phyloP scores from a whole-genome alignment of 1,140 invertebrate genomes.

The Rhyzopertha dominica region DNA sequence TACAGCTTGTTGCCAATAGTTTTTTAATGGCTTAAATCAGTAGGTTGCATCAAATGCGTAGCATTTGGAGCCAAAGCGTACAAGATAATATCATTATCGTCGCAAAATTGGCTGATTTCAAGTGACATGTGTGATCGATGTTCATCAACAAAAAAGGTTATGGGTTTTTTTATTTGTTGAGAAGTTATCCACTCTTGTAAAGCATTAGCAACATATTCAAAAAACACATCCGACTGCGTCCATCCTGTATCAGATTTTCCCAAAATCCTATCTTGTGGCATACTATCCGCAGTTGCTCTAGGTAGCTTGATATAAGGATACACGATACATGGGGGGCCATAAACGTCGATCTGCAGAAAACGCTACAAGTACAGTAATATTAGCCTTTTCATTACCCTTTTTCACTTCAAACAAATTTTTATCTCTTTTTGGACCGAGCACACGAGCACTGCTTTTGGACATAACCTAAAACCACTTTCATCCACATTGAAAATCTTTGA shows the following conservation, averaged over 20 bases:
- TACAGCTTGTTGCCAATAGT: slow-evolving; percentile 2
- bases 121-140: slow-evolving; percentile 37
- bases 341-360: slow-evolving; percentile 25
- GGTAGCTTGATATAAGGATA: slow-evolving; percentile 16
- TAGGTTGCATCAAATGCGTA: slow-evolving; percentile 9
- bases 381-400: slow-evolving; percentile 24
- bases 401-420: slow-evolving; percentile 28
- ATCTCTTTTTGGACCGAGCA: slow-evolving; percentile 18
- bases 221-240: slow-evolving; percentile 44
- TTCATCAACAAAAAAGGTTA: slow-evolving; percentile 2
- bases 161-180: slow-evolving; percentile 27
- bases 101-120: slow-evolving; percentile 34
- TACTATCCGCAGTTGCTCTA: slow-evolving; percentile 1
- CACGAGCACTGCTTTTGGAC: slow-evolving; percentile 22
- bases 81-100: slow-evolving; percentile 15
- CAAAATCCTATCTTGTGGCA: slow-evolving; percentile 32
- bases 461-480: slow-evolving; percentile 25
- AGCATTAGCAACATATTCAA: slow-evolving; percentile 40
- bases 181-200: slow-evolving; percentile 35
- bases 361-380: slow-evolving; percentile 25
- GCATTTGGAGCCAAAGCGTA: slow-evolving; percentile 10
- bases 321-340: slow-evolving; percentile 22
- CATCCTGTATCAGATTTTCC: slow-evolving; percentile 43
- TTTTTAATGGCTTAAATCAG: slow-evolving; percentile 11
- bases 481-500: slow-evolving; percentile 25